Conservation (phyloP, 2,113 vertebrate genomes). For the Girardinichthys multiradiatus region DNA sequence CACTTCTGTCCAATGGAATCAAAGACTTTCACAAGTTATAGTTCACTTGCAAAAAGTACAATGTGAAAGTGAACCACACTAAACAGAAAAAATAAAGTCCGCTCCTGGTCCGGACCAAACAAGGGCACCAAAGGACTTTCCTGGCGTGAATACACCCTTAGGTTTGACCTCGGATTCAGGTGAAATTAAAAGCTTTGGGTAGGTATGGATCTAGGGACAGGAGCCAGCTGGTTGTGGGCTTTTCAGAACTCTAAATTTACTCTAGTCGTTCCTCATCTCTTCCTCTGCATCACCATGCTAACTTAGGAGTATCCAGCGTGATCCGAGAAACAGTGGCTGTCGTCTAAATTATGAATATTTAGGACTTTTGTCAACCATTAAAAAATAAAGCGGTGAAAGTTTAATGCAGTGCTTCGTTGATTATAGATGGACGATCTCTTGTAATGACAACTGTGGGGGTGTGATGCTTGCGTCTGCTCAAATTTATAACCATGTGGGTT, state of each 20-base stretch:
- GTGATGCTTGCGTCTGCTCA: conserved; percentile 30
- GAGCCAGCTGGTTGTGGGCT: conserved; percentile 13
- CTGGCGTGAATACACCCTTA: no score
- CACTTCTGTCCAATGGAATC: no score
- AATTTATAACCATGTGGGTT: conserved; percentile 11
- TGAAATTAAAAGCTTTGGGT: background rate
- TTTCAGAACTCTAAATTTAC: conserved; percentile 25
- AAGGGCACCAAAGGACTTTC: no score
- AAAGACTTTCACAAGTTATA: no score
- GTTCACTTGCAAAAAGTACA: no score
- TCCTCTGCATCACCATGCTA: conserved; percentile 33
- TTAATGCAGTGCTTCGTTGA: conserved; percentile 66
- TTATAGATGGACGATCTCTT: conserved; percentile 75
- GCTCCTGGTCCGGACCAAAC: no score
- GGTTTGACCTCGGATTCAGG: no score
- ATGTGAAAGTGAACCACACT: no score
- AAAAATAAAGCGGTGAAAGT: conserved; percentile 80
- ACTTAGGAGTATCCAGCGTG: conserved; percentile 52
- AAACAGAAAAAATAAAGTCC: no score
- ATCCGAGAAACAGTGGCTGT: conserved; percentile 70
- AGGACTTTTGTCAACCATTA: conserved; percentile 80
- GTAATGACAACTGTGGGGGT: conserved; percentile 67
- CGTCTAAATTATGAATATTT: conserved; percentile 80
- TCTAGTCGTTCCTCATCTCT: conserved; percentile 20
- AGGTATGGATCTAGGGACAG: conserved; percentile 1